Conservation (phyloP, 2,888 invertebrate genomes). For the Sepioteuthis lessoniana region DNA sequence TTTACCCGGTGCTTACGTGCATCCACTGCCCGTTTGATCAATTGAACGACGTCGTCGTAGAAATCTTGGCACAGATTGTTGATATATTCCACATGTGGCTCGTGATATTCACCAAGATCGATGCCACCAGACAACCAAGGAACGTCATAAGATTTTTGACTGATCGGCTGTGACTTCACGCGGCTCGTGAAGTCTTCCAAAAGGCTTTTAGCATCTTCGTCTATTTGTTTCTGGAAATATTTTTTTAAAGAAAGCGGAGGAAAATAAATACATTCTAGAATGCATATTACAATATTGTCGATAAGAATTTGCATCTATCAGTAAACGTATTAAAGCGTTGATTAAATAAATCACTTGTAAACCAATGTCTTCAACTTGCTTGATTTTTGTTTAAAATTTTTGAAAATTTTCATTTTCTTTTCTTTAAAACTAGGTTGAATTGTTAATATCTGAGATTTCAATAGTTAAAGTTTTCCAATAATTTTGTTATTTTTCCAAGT, state of each 20-base stretch:
- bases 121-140: constrained; percentile 64
- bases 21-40: constrained; percentile 59
- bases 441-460: no score
- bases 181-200: constrained; percentile 50
- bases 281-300: not conserved
- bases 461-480: no score
- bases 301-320: no score
- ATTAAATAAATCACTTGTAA: no score
- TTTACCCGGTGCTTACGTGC: constrained; percentile 54
- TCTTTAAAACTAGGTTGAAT: no score
- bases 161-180: not conserved
- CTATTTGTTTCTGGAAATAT: constrained; percentile 57
- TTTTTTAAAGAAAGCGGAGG: constrained; percentile 48
- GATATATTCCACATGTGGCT: constrained; percentile 63
- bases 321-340: no score
- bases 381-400: no score
- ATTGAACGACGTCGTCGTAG: constrained; percentile 55
- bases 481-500: no score
- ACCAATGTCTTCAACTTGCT: no score
- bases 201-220: constrained; percentile 57
- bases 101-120: constrained; percentile 54
- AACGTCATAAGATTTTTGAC: constrained; percentile 55
- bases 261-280: not conserved
- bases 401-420: no score
- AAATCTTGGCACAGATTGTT: constrained; percentile 63